Evolutionary conservation across 2,888 invertebrate genomes (phyloP).

Genomic region (Eustalomyia histrio): DNA sequence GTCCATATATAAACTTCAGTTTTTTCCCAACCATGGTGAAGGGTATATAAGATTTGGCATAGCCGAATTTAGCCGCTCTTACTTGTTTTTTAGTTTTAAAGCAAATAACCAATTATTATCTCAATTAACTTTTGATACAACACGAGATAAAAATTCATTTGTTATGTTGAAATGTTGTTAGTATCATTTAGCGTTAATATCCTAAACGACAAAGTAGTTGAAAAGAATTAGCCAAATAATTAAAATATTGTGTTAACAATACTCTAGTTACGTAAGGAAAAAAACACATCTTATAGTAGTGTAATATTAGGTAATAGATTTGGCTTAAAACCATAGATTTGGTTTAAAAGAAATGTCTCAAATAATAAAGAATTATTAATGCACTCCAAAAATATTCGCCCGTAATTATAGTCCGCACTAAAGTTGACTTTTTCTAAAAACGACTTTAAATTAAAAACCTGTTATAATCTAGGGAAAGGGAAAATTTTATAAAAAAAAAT

Average conservation of each 20-base stretch:
- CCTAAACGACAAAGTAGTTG: constrained; percentile 1
- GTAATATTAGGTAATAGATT: not conserved
- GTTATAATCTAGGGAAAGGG: too few species aligned
- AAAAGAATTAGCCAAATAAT: not conserved
- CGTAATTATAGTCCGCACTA: too few species aligned
- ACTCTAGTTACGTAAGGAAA: not conserved
- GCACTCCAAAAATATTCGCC: too few species aligned
- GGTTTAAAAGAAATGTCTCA: not conserved
- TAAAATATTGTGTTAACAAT: not conserved
- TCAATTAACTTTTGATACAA: constrained; percentile 30
- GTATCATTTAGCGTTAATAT: constrained; percentile 31
- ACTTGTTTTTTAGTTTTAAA: too few species aligned
- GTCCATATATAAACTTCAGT: too few species aligned
- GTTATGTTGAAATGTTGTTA: constrained; percentile 2
- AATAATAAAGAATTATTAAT: not conserved
- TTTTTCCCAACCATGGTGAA: too few species aligned
- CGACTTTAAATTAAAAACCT: too few species aligned
- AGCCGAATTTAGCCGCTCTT: too few species aligned
- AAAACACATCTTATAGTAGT: not conserved
- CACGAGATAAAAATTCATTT: not conserved
- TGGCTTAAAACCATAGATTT: not conserved
- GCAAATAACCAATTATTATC: constrained; percentile 13
- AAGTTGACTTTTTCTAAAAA: too few species aligned
- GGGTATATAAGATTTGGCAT: too few species aligned
- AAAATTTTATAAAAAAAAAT: too few species aligned